These are phyloP conservation scores for Holothuria glaberrima DNA, from an alignment of 35 echinoderm and acorn worm species.

Conservation along the genomic window DNA sequence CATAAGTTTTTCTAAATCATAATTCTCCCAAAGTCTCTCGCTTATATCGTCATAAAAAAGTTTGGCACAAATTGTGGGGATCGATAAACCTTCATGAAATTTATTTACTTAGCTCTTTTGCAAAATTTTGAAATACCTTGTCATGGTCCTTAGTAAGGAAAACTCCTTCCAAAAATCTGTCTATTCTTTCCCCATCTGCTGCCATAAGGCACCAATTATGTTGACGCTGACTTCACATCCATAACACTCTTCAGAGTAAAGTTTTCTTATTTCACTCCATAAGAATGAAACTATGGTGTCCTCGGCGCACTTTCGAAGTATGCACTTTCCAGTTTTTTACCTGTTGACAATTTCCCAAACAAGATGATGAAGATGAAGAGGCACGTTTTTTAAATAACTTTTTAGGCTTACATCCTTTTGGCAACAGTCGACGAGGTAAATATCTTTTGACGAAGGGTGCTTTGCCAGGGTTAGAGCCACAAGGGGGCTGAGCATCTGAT, in stretches of 20 bases:
- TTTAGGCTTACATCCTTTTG: slow-evolving; percentile 5
- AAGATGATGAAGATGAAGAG: too few relatives aligned
- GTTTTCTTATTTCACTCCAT: background rate
- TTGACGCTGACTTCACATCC: background rate
- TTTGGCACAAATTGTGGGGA: background rate
- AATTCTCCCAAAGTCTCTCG: slow-evolving; percentile 2
- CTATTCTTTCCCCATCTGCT: too few relatives aligned
- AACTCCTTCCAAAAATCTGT: background rate
- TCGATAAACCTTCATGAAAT: background rate
- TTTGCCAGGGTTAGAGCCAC: background rate
- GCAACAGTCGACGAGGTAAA: background rate
- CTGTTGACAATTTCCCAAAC: background rate
- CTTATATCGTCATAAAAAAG: background rate
- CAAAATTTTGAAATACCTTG: too few relatives aligned
- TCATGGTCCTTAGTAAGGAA: too few relatives aligned
- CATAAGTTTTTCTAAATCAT: background rate
- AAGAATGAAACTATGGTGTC: background rate
- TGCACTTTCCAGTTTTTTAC: background rate
- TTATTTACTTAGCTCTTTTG: background rate
- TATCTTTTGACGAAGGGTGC: background rate
- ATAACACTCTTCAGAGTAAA: background rate
- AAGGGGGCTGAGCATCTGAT: slow-evolving; percentile 1
- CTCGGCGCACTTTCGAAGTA: background rate
- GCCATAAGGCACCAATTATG: too few relatives aligned
- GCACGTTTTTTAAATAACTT: background rate